Evolutionary conservation across 2,888 invertebrate species (phyloP).

Genomic region (Achlya flavicornis): DNA sequence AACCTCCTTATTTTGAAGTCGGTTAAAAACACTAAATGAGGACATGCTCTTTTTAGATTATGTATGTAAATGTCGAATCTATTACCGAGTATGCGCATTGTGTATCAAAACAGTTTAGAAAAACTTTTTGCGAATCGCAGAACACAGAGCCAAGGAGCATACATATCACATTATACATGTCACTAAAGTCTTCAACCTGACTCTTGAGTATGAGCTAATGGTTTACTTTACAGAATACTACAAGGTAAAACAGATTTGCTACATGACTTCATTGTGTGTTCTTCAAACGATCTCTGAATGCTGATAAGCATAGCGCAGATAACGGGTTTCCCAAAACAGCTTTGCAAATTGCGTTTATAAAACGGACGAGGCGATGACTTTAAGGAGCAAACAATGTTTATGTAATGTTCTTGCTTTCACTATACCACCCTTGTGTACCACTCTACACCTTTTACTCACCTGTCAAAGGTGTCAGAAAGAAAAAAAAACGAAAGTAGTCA

Average conservation of each 20-base stretch:
- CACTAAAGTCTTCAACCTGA: slow-evolving; percentile 12
- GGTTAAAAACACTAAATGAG: no score
- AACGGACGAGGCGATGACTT: slow-evolving; percentile 24
- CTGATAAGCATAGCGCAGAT: slow-evolving; percentile 41
- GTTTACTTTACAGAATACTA: slow-evolving; percentile 32
- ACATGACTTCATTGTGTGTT: slow-evolving; percentile 62
- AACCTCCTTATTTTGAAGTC: no score
- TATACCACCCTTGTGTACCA: slow-evolving; percentile 43
- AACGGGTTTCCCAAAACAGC: slow-evolving; percentile 16
- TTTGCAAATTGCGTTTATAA: slow-evolving; percentile 16
- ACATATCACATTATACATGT: not conserved
- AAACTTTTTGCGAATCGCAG: not conserved
- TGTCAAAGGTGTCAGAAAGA: slow-evolving; percentile 43
- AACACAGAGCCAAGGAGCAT: not conserved
- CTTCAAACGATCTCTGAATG: slow-evolving; percentile 34
- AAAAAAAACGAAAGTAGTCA: slow-evolving; percentile 56
- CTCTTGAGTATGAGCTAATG: slow-evolving; percentile 36
- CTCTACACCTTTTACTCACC: slow-evolving; percentile 44
- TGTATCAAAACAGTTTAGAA: no score
- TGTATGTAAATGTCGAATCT: no score
- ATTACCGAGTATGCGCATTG: no score
- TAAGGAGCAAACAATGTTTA: slow-evolving; percentile 46
- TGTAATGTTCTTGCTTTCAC: slow-evolving; percentile 57
- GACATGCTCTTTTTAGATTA: no score
- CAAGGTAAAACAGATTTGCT: slow-evolving; percentile 46